Percentiles rank a stretch among this genome's conserved stretches.
phyloP scores from a whole-genome alignment of 2,797 vertebrate species.

The Pachyuromys duprasi region DNA sequence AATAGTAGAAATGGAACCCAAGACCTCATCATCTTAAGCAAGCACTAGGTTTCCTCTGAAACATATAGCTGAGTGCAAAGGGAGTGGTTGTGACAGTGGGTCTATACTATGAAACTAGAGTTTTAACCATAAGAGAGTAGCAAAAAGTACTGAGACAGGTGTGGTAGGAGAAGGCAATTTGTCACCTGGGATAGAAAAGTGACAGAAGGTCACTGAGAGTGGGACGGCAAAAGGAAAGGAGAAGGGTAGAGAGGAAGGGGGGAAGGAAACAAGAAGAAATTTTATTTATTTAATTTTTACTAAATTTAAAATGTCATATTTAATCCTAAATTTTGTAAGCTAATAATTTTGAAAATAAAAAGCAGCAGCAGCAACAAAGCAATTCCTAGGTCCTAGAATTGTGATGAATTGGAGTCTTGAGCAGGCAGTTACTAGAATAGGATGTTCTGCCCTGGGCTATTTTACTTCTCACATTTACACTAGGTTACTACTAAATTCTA shows the following conservation, averaged over 20 bases:
- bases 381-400: neutral
- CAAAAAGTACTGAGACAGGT: neutral
- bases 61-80: neutral
- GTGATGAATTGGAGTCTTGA: neutral
- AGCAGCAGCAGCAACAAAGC: neutral
- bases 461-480: neutral
- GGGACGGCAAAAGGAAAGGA: neutral
- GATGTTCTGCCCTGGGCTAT: neutral
- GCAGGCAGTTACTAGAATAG: neutral
- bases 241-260: no score
- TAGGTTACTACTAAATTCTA: neutral
- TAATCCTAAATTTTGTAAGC: neutral
- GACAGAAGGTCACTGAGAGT: neutral
- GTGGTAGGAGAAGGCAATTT: neutral
- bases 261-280: neutral
- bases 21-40: neutral
- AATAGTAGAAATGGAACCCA: neutral
- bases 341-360: neutral
- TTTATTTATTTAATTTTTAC: neutral
- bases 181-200: neutral
- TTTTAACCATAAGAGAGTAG: no score
- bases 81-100: neutral
- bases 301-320: neutral
- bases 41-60: neutral
- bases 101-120: neutral